Evolutionary conservation across 1,140 invertebrate species (phyloP).

Genomic region (Heliothis virescens): DNA sequence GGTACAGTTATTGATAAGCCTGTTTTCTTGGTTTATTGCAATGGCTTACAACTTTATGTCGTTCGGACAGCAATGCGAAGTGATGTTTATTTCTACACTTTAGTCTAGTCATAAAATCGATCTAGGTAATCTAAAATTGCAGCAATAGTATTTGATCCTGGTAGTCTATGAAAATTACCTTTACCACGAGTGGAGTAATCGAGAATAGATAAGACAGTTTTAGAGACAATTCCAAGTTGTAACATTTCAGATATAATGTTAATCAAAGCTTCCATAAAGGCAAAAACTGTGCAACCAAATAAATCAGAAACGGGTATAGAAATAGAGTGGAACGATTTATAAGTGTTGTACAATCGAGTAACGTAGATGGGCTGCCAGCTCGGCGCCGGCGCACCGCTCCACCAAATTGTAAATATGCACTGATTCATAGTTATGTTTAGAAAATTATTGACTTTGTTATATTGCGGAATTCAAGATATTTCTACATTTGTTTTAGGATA

Average conservation of each 20-base stretch:
- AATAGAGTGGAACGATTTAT: conserved; percentile 36
- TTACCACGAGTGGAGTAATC: not conserved
- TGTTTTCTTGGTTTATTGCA: conserved; percentile 42
- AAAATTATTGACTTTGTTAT: conserved; percentile 54
- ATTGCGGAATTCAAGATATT: conserved; percentile 31
- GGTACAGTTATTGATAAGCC: conserved; percentile 49
- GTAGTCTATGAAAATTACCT: conserved; percentile 15
- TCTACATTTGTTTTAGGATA: conserved; percentile 31
- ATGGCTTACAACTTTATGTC: conserved; percentile 28
- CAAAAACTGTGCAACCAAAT: conserved; percentile 37
- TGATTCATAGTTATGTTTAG: conserved; percentile 54
- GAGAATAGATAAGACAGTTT: conserved; percentile 27
- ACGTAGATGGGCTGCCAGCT: conserved; percentile 31
- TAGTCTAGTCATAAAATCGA: conserved; percentile 27
- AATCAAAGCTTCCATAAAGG: conserved; percentile 40
- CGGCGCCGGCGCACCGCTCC: conserved; percentile 51
- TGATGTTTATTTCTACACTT: conserved; percentile 39
- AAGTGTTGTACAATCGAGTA: conserved; percentile 42
- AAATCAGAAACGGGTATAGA: conserved; percentile 37
- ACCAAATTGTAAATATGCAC: conserved; percentile 56
- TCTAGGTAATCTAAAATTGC: conserved; percentile 37
- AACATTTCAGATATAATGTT: conserved; percentile 10
- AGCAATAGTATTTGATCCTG: conserved; percentile 12
- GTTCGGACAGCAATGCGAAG: conserved; percentile 17
- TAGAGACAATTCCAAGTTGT: not conserved